Conservation (phyloP, 2,888 invertebrate genomes). For the Apotomis capreana region DNA sequence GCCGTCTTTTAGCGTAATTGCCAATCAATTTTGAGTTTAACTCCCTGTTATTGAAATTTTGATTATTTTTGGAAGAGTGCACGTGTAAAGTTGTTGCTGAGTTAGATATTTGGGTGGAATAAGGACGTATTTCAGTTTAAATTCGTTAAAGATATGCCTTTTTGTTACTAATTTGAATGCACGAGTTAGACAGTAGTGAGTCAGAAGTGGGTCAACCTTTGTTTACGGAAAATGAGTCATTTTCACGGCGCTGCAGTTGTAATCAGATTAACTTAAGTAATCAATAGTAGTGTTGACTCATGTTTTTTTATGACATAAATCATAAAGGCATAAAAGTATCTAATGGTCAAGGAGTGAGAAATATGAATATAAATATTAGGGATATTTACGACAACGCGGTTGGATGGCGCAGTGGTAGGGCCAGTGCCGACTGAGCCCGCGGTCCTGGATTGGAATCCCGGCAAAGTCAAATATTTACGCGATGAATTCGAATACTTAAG, state of each 20-base stretch:
- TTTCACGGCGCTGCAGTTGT: slow-evolving; percentile 17
- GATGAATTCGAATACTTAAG: no score
- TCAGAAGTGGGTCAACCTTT: slow-evolving; percentile 33
- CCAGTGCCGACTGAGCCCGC: no score
- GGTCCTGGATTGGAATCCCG: no score
- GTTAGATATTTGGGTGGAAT: background rate
- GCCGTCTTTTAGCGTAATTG: background rate
- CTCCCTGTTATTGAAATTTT: background rate
- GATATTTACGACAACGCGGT: no score
- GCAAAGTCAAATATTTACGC: no score
- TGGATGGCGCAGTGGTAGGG: no score
- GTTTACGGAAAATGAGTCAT: slow-evolving; percentile 32
- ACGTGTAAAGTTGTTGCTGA: background rate
- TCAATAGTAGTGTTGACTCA: slow-evolving; percentile 19
- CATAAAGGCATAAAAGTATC: no score
- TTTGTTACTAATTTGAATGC: background rate
- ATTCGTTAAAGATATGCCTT: background rate
- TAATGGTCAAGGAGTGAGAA: no score
- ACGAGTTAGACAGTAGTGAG: slow-evolving; percentile 21
- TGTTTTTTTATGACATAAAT: background rate
- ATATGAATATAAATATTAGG: no score
- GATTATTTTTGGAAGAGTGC: background rate
- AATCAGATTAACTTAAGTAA: slow-evolving; percentile 23
- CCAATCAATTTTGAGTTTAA: slow-evolving; percentile 9
- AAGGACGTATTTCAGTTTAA: background rate